Evolutionary conservation across 1,140 invertebrate genomes (phyloP), one percentile per base, ranked within the genome.

Genomic region (Homalodisca vitripennis): DNA sequence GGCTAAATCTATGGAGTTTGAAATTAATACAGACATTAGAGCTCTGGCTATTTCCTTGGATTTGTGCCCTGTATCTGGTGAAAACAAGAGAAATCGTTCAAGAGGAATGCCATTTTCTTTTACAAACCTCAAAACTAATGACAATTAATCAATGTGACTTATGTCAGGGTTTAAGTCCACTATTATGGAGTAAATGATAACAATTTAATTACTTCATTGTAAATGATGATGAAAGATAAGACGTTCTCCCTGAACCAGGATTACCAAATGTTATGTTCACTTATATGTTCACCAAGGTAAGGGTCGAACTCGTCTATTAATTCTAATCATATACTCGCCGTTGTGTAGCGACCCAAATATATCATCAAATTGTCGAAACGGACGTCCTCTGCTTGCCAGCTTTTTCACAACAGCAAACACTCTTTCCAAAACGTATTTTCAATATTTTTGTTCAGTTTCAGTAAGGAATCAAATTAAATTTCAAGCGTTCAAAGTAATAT

Each of bases 151-250:
- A 0, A 73, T 71, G 55, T 79, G 73, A 14, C 73, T 68, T 62
- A 79, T 72, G 73, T 81, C 77, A 41, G 41, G 78, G 76, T 77
- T 79, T 2, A 76, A 80, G 75, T 80, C 78, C n/a, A 80, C 71
- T 55, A 76, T 77, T 57, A 79, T 73, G 46, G 75, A 75, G 72
- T 75, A 82, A 73, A 71, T 10, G 34, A 41, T 41, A 41, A 41
- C 63, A 79, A 63, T 0, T 68, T 22, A 73, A 80, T 76, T 41
- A 81, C 70, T 69, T 80, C 75, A 65, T 78, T 72, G 67, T 74
- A 80, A 55, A 77, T 77, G 24, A 76, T 51, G 60, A 62, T 20
- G 77, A 80, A 79, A 71, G 70, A 17, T 78, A 79, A 70, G 60
- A 70, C 10, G 72, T 73, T 64, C 62, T 69, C 69, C 76, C 77